phyloP scores from a whole-genome alignment of 2,888 invertebrate genomes.

The Seira musarum region DNA sequence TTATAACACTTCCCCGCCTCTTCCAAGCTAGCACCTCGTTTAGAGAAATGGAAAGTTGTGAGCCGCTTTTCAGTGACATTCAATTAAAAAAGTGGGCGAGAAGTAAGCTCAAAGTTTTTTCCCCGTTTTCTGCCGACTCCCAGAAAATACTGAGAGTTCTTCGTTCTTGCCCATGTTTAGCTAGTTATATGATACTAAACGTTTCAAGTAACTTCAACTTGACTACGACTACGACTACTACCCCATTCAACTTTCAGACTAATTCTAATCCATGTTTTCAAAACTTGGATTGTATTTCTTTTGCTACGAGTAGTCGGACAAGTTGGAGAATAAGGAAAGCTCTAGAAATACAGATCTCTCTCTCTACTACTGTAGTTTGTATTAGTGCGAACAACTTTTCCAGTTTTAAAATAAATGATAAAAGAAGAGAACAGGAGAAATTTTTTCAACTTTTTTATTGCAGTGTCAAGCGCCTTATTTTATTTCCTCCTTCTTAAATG shows the following conservation, averaged over 20 bases:
- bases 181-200: not conserved
- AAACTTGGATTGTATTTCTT: not conserved
- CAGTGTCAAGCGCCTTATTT: slow-evolving; percentile 41
- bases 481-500: slow-evolving; percentile 31
- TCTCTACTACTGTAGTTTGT: not conserved
- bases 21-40: not conserved
- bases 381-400: not conserved
- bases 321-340: not conserved
- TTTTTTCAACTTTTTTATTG: slow-evolving; percentile 15
- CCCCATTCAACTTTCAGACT: not conserved
- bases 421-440: slow-evolving; percentile 12
- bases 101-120: slow-evolving; percentile 2
- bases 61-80: slow-evolving; percentile 22
- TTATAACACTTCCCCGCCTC: not conserved
- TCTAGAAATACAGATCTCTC: not conserved
- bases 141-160: not conserved
- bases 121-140: not conserved
- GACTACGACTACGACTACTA: too few species aligned
- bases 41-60: not conserved
- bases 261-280: not conserved
- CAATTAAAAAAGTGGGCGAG: slow-evolving; percentile 46
- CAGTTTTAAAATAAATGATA: not conserved
- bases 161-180: too few species aligned
- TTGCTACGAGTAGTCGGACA: not conserved
- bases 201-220: not conserved